Conservation (phyloP, 2,113 vertebrate species). For the Neodontobutis hainanensis region DNA sequence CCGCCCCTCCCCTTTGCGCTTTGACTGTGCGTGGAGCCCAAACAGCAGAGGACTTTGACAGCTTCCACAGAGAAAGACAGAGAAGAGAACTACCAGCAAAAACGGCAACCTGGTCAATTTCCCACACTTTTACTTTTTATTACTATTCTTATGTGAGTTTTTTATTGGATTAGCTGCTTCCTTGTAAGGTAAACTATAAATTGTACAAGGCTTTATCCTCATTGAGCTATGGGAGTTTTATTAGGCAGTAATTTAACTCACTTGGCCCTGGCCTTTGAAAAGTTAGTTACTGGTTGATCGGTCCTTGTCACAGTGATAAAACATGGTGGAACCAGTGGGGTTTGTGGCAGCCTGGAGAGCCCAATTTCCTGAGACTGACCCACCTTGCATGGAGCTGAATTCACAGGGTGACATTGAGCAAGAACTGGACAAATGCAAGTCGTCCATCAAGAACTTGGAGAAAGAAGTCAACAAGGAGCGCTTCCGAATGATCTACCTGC, state of each 20-base stretch:
- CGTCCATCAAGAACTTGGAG: slow-evolving; percentile 91
- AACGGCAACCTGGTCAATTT: background rate
- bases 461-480: slow-evolving; percentile 97
- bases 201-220: background rate
- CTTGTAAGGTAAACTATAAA: slow-evolving; percentile 43
- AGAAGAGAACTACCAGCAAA: slow-evolving; percentile 31
- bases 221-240: slow-evolving; percentile 36
- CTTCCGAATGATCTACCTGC: slow-evolving; percentile 99
- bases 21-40: slow-evolving; percentile 28
- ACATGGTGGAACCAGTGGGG: slow-evolving; percentile 95
- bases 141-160: background rate
- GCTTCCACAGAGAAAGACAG: slow-evolving; percentile 37
- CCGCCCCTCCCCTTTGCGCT: slow-evolving; percentile 59
- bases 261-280: slow-evolving; percentile 8
- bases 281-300: slow-evolving; percentile 29
- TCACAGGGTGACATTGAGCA: slow-evolving; percentile 91
- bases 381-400: slow-evolving; percentile 93
- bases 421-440: slow-evolving; percentile 94
- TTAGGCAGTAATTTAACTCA: background rate
- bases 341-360: slow-evolving; percentile 98
- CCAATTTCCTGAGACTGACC: slow-evolving; percentile 95
- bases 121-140: background rate
- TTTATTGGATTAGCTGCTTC: slow-evolving; percentile 11
- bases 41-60: slow-evolving; percentile 50
- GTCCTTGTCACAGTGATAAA: slow-evolving; percentile 45